Conservation (phyloP, 1,140 invertebrate species). For the Anastrepha obliqua region DNA sequence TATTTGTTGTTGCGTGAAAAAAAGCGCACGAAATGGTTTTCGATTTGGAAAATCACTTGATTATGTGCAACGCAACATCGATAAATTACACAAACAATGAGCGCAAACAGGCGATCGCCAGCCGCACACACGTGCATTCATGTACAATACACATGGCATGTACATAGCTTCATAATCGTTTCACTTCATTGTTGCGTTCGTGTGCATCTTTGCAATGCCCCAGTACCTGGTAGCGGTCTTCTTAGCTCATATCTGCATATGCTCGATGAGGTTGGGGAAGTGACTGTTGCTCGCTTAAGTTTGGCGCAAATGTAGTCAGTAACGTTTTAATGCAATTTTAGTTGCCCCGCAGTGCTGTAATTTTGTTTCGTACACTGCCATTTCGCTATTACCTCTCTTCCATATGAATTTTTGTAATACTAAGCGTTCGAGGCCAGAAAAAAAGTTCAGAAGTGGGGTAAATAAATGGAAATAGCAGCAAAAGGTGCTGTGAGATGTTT, state of each 20-base stretch:
- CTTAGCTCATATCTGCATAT: neutral
- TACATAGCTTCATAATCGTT: neutral
- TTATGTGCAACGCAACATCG: conserved; percentile 51
- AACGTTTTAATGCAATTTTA: conserved; percentile 49
- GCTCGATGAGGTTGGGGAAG: neutral
- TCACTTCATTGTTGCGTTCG: neutral
- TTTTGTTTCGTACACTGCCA: neutral
- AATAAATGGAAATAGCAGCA: neutral
- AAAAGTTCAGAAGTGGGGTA: neutral
- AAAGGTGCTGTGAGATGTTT: neutral
- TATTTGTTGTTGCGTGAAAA: neutral
- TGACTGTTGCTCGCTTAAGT: neutral
- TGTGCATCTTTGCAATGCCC: neutral
- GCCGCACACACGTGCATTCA: neutral
- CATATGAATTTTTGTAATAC: conserved; percentile 32
- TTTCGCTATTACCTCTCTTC: neutral
- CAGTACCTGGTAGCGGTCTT: neutral
- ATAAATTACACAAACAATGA: conserved; percentile 33
- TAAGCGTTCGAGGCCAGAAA: neutral
- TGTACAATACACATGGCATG: neutral
- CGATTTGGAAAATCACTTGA: conserved; percentile 58
- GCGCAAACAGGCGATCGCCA: neutral
- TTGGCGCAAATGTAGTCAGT: conserved; percentile 3
- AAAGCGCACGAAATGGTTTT: conserved; percentile 45
- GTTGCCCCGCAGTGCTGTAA: conserved; percentile 36